A percentile compares a stretch with the other conserved stretches of the same genome.
phyloP scores from a whole-genome alignment of 2,888 invertebrate genomes.

The Rhagonycha fulva region DNA sequence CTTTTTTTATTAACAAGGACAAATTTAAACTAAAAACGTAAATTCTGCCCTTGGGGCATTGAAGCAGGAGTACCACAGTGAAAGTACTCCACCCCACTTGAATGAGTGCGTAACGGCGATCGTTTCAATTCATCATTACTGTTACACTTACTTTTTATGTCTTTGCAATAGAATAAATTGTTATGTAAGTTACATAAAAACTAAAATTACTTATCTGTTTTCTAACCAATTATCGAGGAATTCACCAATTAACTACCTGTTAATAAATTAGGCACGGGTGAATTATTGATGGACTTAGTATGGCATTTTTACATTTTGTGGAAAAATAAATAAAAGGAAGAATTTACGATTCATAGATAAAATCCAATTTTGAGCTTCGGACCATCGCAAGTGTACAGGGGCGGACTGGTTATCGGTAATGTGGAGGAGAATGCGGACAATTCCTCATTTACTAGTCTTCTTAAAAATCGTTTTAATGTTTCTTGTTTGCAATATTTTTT shows the following conservation, averaged over 20 bases:
- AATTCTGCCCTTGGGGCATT: not conserved
- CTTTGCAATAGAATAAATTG: not conserved
- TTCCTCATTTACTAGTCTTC: too few species aligned
- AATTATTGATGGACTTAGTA: not conserved
- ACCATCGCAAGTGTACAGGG: not conserved
- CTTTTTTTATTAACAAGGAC: not conserved
- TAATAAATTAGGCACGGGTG: not conserved
- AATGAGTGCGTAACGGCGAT: conserved; percentile 37
- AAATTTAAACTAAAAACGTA: not conserved
- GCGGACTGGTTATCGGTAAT: too few species aligned
- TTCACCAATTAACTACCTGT: not conserved
- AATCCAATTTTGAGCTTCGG: too few species aligned
- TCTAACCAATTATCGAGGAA: conserved; percentile 16
- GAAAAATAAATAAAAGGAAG: too few species aligned
- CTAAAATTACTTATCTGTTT: conserved; percentile 16
- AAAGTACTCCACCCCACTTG: conserved; percentile 47
- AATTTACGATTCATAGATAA: too few species aligned
- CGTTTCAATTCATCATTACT: conserved; percentile 30
- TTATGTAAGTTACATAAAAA: conserved; percentile 8
- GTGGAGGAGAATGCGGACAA: too few species aligned
- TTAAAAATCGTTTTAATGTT: too few species aligned
- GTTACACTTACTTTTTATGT: conserved; percentile 25
- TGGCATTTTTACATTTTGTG: too few species aligned
- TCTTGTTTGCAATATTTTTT: too few species aligned
- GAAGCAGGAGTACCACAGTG: conserved; percentile 41